A percentile compares a stretch with the other conserved stretches of the same genome.
These are phyloP conservation scores for Ceratina australensis DNA, from an alignment of 1,140 invertebrate species.

Conservation along the genomic window DNA sequence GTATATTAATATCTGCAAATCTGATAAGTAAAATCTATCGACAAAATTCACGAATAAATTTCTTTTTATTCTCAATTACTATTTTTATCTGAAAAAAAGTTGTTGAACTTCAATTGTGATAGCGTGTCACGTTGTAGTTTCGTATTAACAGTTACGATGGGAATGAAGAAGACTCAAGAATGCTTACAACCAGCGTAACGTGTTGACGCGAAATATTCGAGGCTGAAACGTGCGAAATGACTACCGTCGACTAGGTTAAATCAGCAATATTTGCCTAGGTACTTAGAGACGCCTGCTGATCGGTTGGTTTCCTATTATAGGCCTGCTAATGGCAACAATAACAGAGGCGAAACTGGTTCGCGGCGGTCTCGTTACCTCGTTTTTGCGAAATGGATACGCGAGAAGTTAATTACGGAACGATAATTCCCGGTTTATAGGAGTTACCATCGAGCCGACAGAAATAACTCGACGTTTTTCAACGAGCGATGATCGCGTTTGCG, in stretches of 20 bases:
- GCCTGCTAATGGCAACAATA: constrained; percentile 1
- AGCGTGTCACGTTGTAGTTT: no score
- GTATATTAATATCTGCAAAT: no score
- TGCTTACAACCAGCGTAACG: neutral
- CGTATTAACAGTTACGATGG: no score
- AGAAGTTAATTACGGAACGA: constrained; percentile 9
- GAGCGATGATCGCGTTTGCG: neutral
- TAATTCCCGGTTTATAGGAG: neutral
- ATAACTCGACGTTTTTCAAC: neutral
- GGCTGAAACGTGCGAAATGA: neutral
- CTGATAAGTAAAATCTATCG: no score
- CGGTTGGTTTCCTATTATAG: neutral
- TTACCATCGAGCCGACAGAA: neutral
- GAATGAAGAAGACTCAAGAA: neutral
- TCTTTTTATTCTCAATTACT: no score
- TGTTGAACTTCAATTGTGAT: no score
- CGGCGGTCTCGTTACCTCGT: neutral
- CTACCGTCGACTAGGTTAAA: neutral
- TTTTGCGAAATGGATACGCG: constrained; percentile 1
- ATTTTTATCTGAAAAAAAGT: no score
- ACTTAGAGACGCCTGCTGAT: neutral
- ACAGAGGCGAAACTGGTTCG: constrained; percentile 4
- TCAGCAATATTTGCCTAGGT: neutral
- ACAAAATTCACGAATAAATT: no score
- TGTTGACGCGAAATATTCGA: neutral